Evolutionary conservation across 2,888 invertebrate genomes (phyloP), one percentile per base, ranked within the genome.

Genomic region (Cylindroiulus punctatus): DNA sequence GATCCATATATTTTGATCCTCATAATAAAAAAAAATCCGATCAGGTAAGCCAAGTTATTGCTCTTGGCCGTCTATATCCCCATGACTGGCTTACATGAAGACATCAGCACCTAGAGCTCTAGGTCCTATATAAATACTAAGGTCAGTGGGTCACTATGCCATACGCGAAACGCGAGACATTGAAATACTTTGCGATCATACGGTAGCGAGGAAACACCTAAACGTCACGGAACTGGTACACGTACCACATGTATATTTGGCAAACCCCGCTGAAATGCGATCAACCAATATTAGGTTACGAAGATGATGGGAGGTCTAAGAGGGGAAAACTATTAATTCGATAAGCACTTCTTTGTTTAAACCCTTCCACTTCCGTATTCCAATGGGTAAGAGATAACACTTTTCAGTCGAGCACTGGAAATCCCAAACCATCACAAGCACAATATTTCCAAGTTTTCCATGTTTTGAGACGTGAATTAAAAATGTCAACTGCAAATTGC

Each of bases 141-240:
- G 76, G 76, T 76, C 76, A 76, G 76, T 76, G 30, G 76, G 76
- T 76, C 76, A 76, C 76, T 76, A 76, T 76, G 76, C 76, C 76
- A 76, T 76, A 76, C 17, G 30, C 17, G 17, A 76, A 26, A 65
- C 2, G 30, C 76, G 14, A 76, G 76, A 76, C 76, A 76, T 32
- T 76, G 76, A 76, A 76, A 17, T 76, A 76, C 76, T 76, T 76
- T n/a, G n/a, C n/a, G n/a, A n/a, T n/a, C n/a, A n/a, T n/a, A n/a
- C n/a, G n/a, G n/a, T n/a, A n/a, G n/a, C n/a, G 26, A 26, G 65
- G 26, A 65, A 65, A 65, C 26, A 26, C 26, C 65, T 65, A 10
- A 65, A 26, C n/a, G 65, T 8, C 65, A 65, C 2, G 26, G 26
- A 65, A 65, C n/a, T 26, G 7, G 22, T 8, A 4, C 26, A 26